Percentiles rank a stretch among this genome's conserved stretches.
Evolutionary conservation across 2,888 invertebrate species (phyloP).

Genomic region (Nymphalis c-album): DNA sequence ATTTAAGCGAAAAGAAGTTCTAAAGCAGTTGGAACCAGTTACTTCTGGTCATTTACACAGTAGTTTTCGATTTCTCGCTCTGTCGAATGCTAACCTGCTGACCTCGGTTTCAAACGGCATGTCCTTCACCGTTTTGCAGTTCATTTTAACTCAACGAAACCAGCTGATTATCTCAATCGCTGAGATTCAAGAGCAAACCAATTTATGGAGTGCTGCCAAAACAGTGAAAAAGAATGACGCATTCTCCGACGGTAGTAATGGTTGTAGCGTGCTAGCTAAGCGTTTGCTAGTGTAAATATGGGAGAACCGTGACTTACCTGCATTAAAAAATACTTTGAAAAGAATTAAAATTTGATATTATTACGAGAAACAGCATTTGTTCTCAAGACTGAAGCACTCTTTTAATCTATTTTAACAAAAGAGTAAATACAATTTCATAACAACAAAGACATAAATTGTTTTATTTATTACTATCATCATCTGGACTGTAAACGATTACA

Average conservation of each 20-base stretch:
- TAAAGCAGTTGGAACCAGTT: slow-evolving; percentile 30
- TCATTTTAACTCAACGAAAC: slow-evolving; percentile 20
- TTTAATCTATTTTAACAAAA: neutral
- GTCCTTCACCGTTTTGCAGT: slow-evolving; percentile 34
- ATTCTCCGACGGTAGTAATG: slow-evolving; percentile 21
- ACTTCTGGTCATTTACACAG: slow-evolving; percentile 35
- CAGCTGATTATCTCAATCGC: slow-evolving; percentile 30
- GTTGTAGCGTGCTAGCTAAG: slow-evolving; percentile 13
- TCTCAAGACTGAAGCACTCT: no score
- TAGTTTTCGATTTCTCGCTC: slow-evolving; percentile 45
- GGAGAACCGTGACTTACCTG: slow-evolving; percentile 36
- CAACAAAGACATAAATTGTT: neutral
- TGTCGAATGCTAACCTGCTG: slow-evolving; percentile 40
- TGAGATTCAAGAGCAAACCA: slow-evolving; percentile 22
- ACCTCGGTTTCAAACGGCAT: slow-evolving; percentile 33
- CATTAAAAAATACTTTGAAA: slow-evolving; percentile 3
- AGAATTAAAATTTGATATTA: neutral
- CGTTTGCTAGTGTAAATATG: slow-evolving; percentile 16
- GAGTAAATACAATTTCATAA: neutral
- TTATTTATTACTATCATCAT: neutral
- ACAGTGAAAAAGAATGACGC: slow-evolving; percentile 24
- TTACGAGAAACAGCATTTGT: neutral
- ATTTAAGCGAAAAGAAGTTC: slow-evolving; percentile 14
- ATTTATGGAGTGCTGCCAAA: slow-evolving; percentile 33
- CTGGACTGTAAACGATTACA: neutral